Evolutionary conservation across 2,888 invertebrate species (phyloP), one percentile per base, ranked within the genome.

Genomic region (Chouioia cunea): DNA sequence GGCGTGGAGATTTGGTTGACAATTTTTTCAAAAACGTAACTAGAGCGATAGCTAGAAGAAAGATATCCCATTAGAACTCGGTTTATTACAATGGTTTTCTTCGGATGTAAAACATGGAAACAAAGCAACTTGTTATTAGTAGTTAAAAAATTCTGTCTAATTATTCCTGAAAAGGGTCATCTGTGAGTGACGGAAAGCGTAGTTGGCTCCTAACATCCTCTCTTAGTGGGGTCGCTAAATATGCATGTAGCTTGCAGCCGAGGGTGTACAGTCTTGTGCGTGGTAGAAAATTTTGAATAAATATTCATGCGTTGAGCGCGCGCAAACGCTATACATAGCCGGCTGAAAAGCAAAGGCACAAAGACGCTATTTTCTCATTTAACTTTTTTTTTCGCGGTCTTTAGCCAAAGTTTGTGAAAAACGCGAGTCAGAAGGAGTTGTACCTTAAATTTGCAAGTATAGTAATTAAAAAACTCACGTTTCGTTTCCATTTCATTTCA

Each of bases 271-370:
- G 48, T 47, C 53, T 43, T 65, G 64, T 66, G 60, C 64, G 68
- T 65, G 65, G 70, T 70, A 73, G 75, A 73, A 75, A 75, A 76
- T 75, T 74, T 73, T 66, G 65, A 75, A 76, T 76, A 76, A 76
- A 76, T 75, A 75, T 76, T 75, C 74, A 76, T 75, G 74, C 65
- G 73, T 74, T 70, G 59, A 59, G 65, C 44, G 36, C 23, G 68
- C 36, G 48, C 22, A 59, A 65, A 50, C 60, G 54, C 36, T 18
- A 65, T n/a, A n/a, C n/a, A n/a, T 10, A 27, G 36, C 10, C 36
- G 36, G 6, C 12, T 36, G 44, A 52, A 66, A 71, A 63, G 58
- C 64, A 64, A 66, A 71, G 63, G 48, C 43, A 36, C 62, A 18
- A 59, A 54, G 50, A 69, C 46, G 62, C 63, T 66, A 73, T 70